A percentile compares a stretch with the other conserved stretches of the same genome.
These are phyloP conservation scores for Podarcis raffonei DNA, from an alignment of 2,113 vertebrate species.

Conservation along the genomic window DNA sequence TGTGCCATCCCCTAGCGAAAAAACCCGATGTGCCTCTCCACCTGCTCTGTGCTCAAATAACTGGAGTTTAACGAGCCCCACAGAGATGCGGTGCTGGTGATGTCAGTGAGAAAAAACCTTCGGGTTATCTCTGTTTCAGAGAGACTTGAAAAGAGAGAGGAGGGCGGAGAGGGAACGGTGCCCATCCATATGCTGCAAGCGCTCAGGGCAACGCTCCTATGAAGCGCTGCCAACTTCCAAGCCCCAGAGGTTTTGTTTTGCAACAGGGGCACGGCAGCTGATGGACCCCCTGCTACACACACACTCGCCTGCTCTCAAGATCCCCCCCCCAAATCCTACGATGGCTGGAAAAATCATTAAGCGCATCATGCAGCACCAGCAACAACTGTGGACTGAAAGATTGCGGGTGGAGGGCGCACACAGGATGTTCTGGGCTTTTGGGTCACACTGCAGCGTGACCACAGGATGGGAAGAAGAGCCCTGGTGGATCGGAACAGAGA, in stretches of 20 bases:
- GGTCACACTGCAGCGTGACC: not conserved
- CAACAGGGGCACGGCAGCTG: constrained; percentile 47
- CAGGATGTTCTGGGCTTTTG: not conserved
- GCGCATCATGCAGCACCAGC: not conserved
- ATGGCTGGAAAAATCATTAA: not conserved
- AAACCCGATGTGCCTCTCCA: constrained; percentile 8
- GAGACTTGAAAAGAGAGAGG: not conserved
- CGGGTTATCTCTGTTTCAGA: constrained; percentile 26
- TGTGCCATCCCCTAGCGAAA: not conserved
- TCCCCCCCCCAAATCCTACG: not conserved
- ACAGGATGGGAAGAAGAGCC: too few relatives aligned
- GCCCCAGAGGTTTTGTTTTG: constrained; percentile 44
- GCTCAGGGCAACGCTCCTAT: not conserved
- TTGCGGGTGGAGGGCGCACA: not conserved
- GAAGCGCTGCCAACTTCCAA: not conserved
- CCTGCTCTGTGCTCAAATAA: constrained; percentile 4
- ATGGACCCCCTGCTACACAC: not conserved
- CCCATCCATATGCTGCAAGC: constrained; percentile 40
- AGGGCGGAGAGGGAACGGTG: not conserved
- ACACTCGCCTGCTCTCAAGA: not conserved
- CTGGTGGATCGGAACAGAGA: too few relatives aligned
- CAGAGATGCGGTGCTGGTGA: not conserved
- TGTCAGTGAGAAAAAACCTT: constrained; percentile 57
- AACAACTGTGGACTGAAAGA: not conserved
- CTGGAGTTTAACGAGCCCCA: constrained; percentile 27